A percentile compares a stretch with the other conserved stretches of the same genome.
Evolutionary conservation across 2,888 invertebrate genomes (phyloP).

Genomic region (Galerucella nymphaeae): DNA sequence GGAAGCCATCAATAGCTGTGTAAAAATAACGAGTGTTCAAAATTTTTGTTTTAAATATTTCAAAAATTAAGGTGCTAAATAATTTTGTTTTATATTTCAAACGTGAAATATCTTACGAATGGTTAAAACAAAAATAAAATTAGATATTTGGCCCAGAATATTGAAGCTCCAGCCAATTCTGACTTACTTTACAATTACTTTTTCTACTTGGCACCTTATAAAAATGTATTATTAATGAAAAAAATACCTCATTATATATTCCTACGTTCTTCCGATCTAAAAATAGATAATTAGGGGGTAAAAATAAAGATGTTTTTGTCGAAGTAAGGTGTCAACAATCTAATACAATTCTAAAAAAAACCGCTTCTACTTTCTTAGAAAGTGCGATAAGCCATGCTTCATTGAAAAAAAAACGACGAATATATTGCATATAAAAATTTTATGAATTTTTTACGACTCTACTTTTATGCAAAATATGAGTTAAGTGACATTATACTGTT

Average conservation of each 20-base stretch:
- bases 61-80: slow-evolving; percentile 13
- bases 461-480: not conserved
- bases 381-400: no score
- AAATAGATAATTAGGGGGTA: not conserved
- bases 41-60: slow-evolving; percentile 29
- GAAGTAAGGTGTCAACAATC: slow-evolving; percentile 1
- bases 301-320: not conserved
- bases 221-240: not conserved
- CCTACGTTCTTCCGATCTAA: no score
- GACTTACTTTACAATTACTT: not conserved
- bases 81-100: not conserved
- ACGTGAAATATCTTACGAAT: not conserved
- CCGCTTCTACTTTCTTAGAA: not conserved
- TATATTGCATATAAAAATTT: not conserved
- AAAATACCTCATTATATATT: not conserved
- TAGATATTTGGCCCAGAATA: slow-evolving; percentile 7
- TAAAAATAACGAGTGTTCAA: slow-evolving; percentile 20
- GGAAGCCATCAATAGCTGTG: not conserved
- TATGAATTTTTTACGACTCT: not conserved
- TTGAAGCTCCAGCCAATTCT: slow-evolving; percentile 7
- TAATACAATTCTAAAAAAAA: not conserved
- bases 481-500: not conserved
- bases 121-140: not conserved
- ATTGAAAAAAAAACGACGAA: not conserved
- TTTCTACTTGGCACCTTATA: not conserved